Percentiles rank a stretch among this genome's conserved stretches.
Evolutionary conservation across 2,797 vertebrate species (phyloP).

Genomic region (Leuciscus waleckii): DNA sequence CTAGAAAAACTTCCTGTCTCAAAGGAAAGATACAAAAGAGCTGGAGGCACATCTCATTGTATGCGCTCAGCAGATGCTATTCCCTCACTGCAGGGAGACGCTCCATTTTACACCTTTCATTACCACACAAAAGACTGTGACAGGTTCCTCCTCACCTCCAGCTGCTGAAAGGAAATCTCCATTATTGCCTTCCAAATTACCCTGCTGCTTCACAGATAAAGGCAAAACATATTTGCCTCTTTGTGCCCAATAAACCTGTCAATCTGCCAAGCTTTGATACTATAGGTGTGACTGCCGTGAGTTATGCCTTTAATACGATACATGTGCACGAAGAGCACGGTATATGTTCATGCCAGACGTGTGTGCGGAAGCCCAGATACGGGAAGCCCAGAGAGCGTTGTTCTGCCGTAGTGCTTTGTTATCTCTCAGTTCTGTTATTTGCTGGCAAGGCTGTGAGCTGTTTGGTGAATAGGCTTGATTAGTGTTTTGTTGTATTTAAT

Average conservation of each 20-base stretch:
- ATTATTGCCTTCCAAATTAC: slow-evolving; percentile 66
- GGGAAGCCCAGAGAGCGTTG: slow-evolving; percentile 14
- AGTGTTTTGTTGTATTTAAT: slow-evolving; percentile 36
- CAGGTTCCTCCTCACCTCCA: slow-evolving; percentile 60
- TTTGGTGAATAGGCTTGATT: slow-evolving; percentile 38
- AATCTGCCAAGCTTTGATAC: slow-evolving; percentile 53
- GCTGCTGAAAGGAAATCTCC: slow-evolving; percentile 58
- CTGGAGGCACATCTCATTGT: slow-evolving; percentile 40
- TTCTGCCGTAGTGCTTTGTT: slow-evolving; percentile 13
- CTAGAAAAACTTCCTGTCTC: slow-evolving; percentile 10
- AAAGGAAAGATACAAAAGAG: slow-evolving; percentile 23
- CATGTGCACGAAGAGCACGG: slow-evolving; percentile 13
- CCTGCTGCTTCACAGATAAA: slow-evolving; percentile 57
- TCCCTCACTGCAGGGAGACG: slow-evolving; percentile 50
- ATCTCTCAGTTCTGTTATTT: slow-evolving; percentile 38
- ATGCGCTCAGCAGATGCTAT: slow-evolving; percentile 27
- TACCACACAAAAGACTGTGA: slow-evolving; percentile 61
- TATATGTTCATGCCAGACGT: neutral
- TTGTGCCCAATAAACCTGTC: slow-evolving; percentile 65
- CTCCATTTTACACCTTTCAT: slow-evolving; percentile 66
- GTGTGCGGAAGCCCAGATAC: slow-evolving; percentile 7
- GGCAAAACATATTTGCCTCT: slow-evolving; percentile 58
- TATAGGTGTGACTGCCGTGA: slow-evolving; percentile 32
- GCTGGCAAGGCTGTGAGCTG: slow-evolving; percentile 38
- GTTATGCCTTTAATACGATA: slow-evolving; percentile 59